Evolutionary conservation across 2,113 vertebrate species (phyloP), one percentile per base, ranked within the genome.

Genomic region (Phalacrocorax aristotelis): DNA sequence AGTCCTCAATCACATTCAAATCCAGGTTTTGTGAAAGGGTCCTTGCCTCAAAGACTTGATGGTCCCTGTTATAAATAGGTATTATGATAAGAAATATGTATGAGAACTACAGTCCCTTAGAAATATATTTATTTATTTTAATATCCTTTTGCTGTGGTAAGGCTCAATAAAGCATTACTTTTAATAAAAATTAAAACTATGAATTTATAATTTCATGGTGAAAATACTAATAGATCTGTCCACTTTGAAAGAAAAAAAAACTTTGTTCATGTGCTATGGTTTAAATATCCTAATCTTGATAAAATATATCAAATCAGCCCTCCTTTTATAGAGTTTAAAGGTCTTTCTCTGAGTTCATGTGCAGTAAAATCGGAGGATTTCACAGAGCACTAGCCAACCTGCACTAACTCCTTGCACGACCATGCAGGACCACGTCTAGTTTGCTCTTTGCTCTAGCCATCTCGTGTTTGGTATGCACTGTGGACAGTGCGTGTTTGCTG

Each of bases 401-500:
- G 8, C 46, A 6, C 20, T 20, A 9, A 13, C 23, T 52, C 4
- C 1, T 34, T 18, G 11, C 3, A 4, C 32, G 74, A 15, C 42
- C 42, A 42, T 42, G 42, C 42, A 42, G 42, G 42, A 30, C n/a
- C 25, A 13, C 9, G 2, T 69, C 27, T 26, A 2, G 2, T 30
- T 61, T 62, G 46, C 40, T 10, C 9, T 38, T 51, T 25, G 32
- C 77, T 54, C 26, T 10, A 13, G 34, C 27, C 23, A 0, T 23
- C 38, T 52, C 29, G 57, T 7, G 1, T 55, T n/a, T 14, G 2
- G 16, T 25, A 0, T 15, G 5, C 19, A 0, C n/a, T 3, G 15
- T 0, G 1, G 48, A 11, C 15, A 12, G 5, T 6, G 18, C 5
- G 0, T 6, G 1, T 38, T 40, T 4, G 1, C 6, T 42, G 57